Evolutionary conservation across 2,797 vertebrate species (phyloP).

Genomic region (Pagetopsis macropterus): DNA sequence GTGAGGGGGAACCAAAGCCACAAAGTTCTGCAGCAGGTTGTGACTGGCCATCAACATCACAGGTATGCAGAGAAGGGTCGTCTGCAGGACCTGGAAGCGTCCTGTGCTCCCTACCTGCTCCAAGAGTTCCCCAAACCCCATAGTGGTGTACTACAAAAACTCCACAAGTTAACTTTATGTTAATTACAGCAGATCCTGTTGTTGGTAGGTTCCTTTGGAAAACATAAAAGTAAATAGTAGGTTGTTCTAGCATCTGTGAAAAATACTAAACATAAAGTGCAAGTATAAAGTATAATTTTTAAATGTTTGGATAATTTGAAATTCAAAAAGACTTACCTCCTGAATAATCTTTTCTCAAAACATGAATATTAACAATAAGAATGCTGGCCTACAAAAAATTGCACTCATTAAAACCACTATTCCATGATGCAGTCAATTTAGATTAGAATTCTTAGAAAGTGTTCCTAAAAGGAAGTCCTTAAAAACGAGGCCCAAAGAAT

Average conservation of each 20-base stretch:
- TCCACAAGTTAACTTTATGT: background rate
- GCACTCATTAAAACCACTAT: conserved; percentile 11
- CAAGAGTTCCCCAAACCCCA: conserved; percentile 88
- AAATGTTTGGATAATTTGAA: background rate
- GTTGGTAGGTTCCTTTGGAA: conserved; percentile 4
- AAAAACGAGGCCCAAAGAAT: conserved; percentile 5
- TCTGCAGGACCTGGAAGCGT: conserved; percentile 88
- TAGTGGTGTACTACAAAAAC: conserved; percentile 43
- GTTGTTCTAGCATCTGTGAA: conserved; percentile 31
- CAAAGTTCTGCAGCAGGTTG: conserved; percentile 93
- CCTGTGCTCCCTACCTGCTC: conserved; percentile 87
- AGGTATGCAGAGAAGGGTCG: conserved; percentile 82
- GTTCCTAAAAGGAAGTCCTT: conserved; percentile 6
- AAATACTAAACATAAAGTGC: conserved; percentile 7
- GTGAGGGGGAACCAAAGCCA: conserved; percentile 78
- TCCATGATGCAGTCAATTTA: background rate
- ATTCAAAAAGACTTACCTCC: conserved; percentile 46
- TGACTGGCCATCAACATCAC: conserved; percentile 89
- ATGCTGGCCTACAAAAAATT: background rate
- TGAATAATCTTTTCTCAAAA: conserved; percentile 11
- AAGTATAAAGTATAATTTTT: background rate
- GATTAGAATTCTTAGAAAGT: conserved; percentile 23
- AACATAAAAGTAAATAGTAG: background rate
- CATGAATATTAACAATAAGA: background rate
- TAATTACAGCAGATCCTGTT: background rate